Evolutionary conservation across 2,797 vertebrate species (phyloP), one percentile per base, ranked within the genome.

Genomic region (Esox lucius): DNA sequence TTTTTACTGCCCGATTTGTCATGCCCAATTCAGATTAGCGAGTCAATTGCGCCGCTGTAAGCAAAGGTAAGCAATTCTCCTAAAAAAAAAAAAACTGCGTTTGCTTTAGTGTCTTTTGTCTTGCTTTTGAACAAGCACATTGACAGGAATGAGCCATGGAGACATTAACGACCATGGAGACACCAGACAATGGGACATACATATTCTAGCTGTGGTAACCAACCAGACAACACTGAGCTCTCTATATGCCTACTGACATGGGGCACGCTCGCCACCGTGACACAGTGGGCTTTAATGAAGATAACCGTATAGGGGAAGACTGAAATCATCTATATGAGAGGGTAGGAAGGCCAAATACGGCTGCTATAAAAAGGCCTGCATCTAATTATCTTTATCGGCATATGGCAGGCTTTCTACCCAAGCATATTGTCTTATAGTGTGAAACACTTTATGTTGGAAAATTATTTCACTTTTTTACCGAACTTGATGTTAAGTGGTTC

Each of bases 161-260:
- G 51, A 56, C 51, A 56, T 56, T 56, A 22, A 56, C 19, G 88
- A 87, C 82, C 85, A 88, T 71, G 75, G 80, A 87, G 87, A 89
- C 77, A 83, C 73, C 79, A 82, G 90, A 86, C 81, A 89, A 91
- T 88, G 75, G 84, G 88, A 83, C 86, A 92, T 89, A 90, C 86
- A 88, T 83, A 91, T 91, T 92, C 91, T 89, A 85, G 85, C 92
- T 93, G 93, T 84, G 92, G 87, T 85, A 78, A 79, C 80, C 79
- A 81, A 80, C 56, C 56, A 22, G 56, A 24, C 56, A 61, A 61
- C 56, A 61, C 56, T 61, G 22, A 61, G 56, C 8, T 24, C 61
- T 61, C 56, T 24, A 61, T 61, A 11, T 4, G 42, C 42, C 22
- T 24, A 1, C 0, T 61, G 22, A 61, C 56, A 24, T 61, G 22